Percentiles rank a stretch among this genome's conserved stretches.
These are phyloP conservation scores for Merodon equestris DNA, from an alignment of 2,888 invertebrate genomes.

Conservation along the genomic window DNA sequence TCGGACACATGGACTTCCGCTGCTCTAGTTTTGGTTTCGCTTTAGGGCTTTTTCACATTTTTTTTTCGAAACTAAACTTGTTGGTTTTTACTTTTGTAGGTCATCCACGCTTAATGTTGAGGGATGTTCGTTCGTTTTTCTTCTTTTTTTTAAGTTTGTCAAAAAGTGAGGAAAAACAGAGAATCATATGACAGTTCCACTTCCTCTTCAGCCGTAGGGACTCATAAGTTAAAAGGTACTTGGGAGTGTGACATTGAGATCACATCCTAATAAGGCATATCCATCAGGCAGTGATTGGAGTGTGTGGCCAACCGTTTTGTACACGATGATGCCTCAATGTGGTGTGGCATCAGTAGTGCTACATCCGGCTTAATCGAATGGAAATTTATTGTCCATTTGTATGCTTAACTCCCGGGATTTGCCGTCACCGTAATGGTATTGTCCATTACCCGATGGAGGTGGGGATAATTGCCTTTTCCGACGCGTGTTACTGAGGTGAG, in stretches of 20 bases:
- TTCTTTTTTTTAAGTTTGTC: too few relatives aligned
- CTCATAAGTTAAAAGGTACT: too few relatives aligned
- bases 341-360: too few relatives aligned
- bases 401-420: constrained; percentile 53
- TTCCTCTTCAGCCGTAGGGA: constrained; percentile 17
- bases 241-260: constrained; percentile 16
- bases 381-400: constrained; percentile 64
- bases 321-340: too few relatives aligned
- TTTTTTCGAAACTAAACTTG: too few relatives aligned
- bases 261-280: constrained; percentile 58
- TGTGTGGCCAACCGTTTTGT: too few relatives aligned
- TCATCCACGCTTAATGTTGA: constrained; percentile 15
- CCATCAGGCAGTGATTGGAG: constrained; percentile 32
- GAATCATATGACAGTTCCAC: too few relatives aligned
- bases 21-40: constrained; percentile 11
- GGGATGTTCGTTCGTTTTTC: background rate
- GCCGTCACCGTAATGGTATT: constrained; percentile 48
- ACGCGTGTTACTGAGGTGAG: constrained; percentile 12
- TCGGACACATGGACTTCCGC: constrained; percentile 11
- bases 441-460: constrained; percentile 34
- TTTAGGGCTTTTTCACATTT: constrained; percentile 23
- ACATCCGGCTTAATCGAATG: constrained; percentile 50
- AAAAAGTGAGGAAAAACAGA: too few relatives aligned
- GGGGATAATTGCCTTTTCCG: constrained; percentile 55
- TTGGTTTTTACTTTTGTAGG: constrained; percentile 35